Percentiles rank a stretch among this genome's conserved stretches.
Conservation (phyloP, 2,797 vertebrate species). For the Brachyrhaphis roseni region DNA sequence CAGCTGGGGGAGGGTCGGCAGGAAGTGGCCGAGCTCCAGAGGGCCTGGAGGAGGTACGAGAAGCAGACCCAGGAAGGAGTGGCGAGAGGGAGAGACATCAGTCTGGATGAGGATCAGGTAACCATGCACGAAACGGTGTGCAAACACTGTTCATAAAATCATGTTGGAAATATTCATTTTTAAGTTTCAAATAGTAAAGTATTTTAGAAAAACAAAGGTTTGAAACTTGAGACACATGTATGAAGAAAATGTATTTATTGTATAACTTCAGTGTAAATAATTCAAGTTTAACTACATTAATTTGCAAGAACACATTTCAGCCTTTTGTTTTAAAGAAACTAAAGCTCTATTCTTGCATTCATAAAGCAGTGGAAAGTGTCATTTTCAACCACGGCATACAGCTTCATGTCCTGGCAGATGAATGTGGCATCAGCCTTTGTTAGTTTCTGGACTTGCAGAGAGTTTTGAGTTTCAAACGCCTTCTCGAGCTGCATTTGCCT, state of each 20-base stretch:
- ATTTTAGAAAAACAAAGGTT: background rate
- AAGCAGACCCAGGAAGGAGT: slow-evolving; percentile 74
- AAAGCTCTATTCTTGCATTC: too few relatives aligned
- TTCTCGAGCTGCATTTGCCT: too few relatives aligned
- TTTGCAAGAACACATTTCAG: background rate
- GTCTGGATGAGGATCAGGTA: slow-evolving; percentile 89
- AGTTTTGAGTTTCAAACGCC: too few relatives aligned
- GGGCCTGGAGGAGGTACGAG: slow-evolving; percentile 82
- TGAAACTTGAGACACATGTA: background rate
- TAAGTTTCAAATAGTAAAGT: too few relatives aligned
- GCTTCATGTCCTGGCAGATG: too few relatives aligned
- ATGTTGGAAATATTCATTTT: too few relatives aligned
- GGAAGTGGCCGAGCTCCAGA: slow-evolving; percentile 83
- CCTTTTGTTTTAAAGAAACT: background rate
- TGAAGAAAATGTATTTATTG: background rate
- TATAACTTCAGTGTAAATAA: background rate
- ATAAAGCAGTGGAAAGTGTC: too few relatives aligned
- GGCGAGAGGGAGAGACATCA: slow-evolving; percentile 68
- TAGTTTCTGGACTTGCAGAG: too few relatives aligned
- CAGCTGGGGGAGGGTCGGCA: slow-evolving; percentile 78
- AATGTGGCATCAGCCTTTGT: too few relatives aligned
- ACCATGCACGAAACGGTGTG: slow-evolving; percentile 5
- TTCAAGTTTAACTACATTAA: background rate
- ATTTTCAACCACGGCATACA: too few relatives aligned
- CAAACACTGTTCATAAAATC: background rate